A percentile compares a stretch with the other conserved stretches of the same genome.
Evolutionary conservation across 1,140 invertebrate species (phyloP).

Genomic region (Mya arenaria): DNA sequence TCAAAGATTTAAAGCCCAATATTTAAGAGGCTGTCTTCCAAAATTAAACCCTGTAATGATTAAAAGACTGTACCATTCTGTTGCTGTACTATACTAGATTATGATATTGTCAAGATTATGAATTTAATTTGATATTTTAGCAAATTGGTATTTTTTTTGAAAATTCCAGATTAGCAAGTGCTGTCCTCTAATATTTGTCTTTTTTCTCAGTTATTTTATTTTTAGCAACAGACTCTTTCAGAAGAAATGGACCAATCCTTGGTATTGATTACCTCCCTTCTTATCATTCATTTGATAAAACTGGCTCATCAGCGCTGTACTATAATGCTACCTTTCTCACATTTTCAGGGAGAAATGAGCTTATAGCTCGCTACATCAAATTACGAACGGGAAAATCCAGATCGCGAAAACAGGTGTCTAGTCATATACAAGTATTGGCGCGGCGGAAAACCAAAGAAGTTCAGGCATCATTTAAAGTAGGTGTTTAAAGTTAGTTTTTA

Average conservation of each 20-base stretch:
- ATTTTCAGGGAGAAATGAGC: constrained; percentile 95
- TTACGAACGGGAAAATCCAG: constrained; percentile 99
- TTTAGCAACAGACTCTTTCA: no score
- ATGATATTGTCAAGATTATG: background rate
- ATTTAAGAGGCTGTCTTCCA: no score
- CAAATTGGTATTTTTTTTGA: background rate
- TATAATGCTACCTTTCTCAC: background rate
- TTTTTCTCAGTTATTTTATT: no score
- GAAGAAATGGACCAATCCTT: no score
- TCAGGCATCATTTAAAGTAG: constrained; percentile 94
- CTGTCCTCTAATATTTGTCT: background rate
- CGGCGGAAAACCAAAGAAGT: constrained; percentile 98
- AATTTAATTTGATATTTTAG: background rate
- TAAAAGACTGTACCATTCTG: no score
- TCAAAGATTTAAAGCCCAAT: no score
- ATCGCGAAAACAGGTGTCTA: constrained; percentile 99
- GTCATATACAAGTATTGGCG: constrained; percentile 99
- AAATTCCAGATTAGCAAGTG: background rate
- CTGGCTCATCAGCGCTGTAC: background rate
- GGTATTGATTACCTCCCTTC: no score
- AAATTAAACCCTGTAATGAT: no score
- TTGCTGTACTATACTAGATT: no score
- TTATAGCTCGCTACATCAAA: constrained; percentile 99
- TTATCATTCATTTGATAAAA: background rate
- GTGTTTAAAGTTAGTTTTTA: background rate